Conservation (phyloP, 2,797 vertebrate genomes). For the Onychomys leucogaster region DNA sequence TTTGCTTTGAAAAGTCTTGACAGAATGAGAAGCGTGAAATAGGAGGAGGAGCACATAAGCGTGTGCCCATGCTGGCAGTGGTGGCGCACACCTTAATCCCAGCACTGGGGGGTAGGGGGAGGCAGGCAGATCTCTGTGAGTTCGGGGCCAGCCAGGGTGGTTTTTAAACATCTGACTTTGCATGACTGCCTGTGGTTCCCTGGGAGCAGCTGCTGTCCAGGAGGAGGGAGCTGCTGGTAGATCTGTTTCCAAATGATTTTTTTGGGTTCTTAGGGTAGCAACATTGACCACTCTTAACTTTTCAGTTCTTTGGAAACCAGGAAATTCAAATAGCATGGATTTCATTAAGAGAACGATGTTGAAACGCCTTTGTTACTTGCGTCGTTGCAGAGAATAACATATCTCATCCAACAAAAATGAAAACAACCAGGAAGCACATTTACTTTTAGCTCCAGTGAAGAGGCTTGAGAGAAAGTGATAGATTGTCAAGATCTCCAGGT, state of each 20-base stretch:
- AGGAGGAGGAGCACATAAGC: not conserved
- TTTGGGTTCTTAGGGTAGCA: not conserved
- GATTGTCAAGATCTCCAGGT: slow-evolving; percentile 4
- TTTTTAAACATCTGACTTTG: not conserved
- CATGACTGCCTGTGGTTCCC: not conserved
- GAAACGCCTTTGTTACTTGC: slow-evolving; percentile 24
- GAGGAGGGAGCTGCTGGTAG: not conserved
- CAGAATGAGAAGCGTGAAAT: not conserved
- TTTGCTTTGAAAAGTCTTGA: slow-evolving; percentile 30
- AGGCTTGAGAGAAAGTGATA: not conserved
- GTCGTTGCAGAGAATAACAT: slow-evolving; percentile 20
- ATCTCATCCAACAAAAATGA: slow-evolving; percentile 49
- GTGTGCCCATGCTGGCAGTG: not conserved
- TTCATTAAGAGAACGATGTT: slow-evolving; percentile 52
- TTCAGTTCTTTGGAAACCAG: slow-evolving; percentile 12
- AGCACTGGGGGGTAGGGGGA: not conserved
- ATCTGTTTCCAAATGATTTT: not conserved
- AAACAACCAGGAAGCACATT: not conserved
- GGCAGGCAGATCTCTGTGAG: not conserved
- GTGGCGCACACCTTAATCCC: not conserved
- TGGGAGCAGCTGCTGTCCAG: not conserved
- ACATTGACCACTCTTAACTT: slow-evolving; percentile 12
- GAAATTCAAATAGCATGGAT: slow-evolving; percentile 21
- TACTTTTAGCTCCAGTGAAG: not conserved
- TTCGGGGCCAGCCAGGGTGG: not conserved